phyloP scores from a whole-genome alignment of 2,113 vertebrate species.

The Hydrochoerus hydrochaeris region DNA sequence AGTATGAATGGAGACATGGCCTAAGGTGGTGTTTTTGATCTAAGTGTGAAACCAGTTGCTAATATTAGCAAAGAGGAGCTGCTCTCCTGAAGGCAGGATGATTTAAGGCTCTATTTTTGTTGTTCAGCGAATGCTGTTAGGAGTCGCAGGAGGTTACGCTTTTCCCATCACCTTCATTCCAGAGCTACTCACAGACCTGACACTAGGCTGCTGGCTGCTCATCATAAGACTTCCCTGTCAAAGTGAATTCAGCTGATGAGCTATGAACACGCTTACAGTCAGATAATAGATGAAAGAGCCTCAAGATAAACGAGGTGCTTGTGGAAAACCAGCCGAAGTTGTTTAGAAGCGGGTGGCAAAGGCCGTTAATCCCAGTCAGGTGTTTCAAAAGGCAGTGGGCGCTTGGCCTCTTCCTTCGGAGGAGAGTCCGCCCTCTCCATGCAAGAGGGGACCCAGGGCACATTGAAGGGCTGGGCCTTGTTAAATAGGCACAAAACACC shows the following conservation, averaged over 20 bases:
- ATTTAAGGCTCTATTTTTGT: conserved; percentile 81
- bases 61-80: conserved; percentile 38
- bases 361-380: conserved; percentile 87
- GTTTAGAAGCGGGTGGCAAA: conserved; percentile 87
- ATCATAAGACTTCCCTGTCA: conserved; percentile 86
- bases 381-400: conserved; percentile 84
- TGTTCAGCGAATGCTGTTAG: conserved; percentile 74
- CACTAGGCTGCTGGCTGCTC: conserved; percentile 82
- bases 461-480: conserved; percentile 80
- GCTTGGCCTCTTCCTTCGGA: conserved; percentile 85
- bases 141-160: conserved; percentile 84
- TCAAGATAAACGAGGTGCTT: conserved; percentile 89
- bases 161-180: conserved; percentile 87
- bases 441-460: conserved; percentile 75
- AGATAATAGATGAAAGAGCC: conserved; percentile 89
- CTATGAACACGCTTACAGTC: conserved; percentile 85
- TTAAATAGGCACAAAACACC: conserved; percentile 75
- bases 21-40: conserved; percentile 57
- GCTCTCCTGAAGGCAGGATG: not conserved
- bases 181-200: conserved; percentile 75
- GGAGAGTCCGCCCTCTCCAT: conserved; percentile 85
- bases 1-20: not conserved
- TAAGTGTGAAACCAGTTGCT: conserved; percentile 48
- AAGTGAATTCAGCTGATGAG: conserved; percentile 86
- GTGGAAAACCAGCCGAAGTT: conserved; percentile 85